Evolutionary conservation across 2,113 vertebrate genomes (phyloP).

Genomic region (Oreochromis niloticus): DNA sequence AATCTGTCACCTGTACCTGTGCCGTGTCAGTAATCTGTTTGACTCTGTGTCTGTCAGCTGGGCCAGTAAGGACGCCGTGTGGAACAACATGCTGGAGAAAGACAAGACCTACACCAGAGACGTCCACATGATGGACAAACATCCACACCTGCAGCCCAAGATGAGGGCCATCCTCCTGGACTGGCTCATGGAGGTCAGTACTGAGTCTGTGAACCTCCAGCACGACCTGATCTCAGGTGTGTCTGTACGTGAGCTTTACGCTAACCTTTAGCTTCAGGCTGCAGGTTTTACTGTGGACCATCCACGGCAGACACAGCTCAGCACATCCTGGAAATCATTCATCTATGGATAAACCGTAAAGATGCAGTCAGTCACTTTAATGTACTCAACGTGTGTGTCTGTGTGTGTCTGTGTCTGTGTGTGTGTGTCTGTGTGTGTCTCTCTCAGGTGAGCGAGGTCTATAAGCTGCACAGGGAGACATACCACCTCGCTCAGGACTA

Average conservation of each 20-base stretch:
- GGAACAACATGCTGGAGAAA: slow-evolving; percentile 91
- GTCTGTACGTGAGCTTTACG: not conserved
- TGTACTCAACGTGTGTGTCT: not conserved
- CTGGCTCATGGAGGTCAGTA: slow-evolving; percentile 94
- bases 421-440: not conserved
- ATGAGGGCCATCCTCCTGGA: slow-evolving; percentile 94
- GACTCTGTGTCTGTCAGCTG: slow-evolving; percentile 71
- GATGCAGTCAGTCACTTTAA: not conserved
- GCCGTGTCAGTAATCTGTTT: not conserved
- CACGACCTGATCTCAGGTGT: not conserved
- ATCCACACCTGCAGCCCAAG: slow-evolving; percentile 89
- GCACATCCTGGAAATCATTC: not conserved
- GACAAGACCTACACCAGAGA: slow-evolving; percentile 82
- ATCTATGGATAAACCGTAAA: not conserved
- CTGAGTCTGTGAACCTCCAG: not conserved
- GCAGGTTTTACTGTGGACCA: not conserved
- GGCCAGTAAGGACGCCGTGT: slow-evolving; percentile 91
- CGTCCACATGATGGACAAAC: slow-evolving; percentile 81
- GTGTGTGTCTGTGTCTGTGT: not conserved
- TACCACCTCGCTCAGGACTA: slow-evolving; percentile 95
- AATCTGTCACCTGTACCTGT: not conserved
- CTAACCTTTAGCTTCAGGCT: not conserved
- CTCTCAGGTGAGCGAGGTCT: slow-evolving; percentile 91
- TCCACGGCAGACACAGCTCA: not conserved
- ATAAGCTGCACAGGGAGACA: slow-evolving; percentile 92